Percentiles rank a stretch among this genome's conserved stretches.
Conservation (phyloP, 2,113 vertebrate genomes). For the Athene noctua region DNA sequence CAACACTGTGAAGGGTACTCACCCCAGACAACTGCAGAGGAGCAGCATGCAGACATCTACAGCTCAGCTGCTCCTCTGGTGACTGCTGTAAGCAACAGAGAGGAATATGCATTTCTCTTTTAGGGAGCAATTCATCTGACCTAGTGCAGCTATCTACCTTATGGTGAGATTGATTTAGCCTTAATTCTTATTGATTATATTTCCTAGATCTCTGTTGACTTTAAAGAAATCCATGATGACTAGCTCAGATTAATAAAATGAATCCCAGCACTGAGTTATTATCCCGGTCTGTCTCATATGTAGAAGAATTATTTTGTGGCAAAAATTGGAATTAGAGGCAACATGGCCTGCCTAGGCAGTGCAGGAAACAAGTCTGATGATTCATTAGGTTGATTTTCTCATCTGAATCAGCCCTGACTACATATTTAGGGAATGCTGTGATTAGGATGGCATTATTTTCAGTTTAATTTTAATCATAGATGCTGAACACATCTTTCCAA, state of each 20-base stretch:
- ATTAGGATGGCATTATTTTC: neutral
- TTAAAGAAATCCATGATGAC: neutral
- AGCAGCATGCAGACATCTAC: neutral
- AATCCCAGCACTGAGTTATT: neutral
- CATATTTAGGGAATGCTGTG: neutral
- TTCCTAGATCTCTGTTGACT: neutral
- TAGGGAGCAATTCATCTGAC: neutral
- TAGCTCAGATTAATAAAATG: neutral
- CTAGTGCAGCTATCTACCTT: neutral
- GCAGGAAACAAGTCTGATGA: neutral
- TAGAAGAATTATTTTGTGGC: neutral
- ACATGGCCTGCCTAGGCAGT: neutral
- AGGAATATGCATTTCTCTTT: conserved; percentile 1
- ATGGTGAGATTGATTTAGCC: neutral
- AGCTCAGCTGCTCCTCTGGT: neutral
- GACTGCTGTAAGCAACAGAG: neutral
- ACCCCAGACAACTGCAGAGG: neutral
- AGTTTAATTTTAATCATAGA: neutral
- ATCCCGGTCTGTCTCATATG: neutral
- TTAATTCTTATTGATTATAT: neutral
- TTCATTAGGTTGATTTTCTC: neutral
- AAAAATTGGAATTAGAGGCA: neutral
- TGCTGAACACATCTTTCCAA: neutral
- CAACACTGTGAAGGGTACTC: neutral
- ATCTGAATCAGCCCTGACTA: neutral